phyloP scores from a whole-genome alignment of 2,888 invertebrate genomes.

The Hetaerina titia region DNA sequence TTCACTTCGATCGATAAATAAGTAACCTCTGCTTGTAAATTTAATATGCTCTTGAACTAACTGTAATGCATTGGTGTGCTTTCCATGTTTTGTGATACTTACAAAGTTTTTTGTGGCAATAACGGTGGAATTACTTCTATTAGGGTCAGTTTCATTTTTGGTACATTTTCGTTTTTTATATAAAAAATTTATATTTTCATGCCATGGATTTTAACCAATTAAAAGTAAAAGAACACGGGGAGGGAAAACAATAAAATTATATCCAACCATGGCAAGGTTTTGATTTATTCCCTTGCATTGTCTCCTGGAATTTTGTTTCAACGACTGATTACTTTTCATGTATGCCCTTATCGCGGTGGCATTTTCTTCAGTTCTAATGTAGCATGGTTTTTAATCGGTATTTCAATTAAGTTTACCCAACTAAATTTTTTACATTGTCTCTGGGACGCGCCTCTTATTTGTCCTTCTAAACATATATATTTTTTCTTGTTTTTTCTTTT shows the following conservation, averaged over 20 bases:
- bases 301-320: neutral
- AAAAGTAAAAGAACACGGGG: neutral
- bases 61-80: slow-evolving; percentile 61
- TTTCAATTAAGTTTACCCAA: neutral
- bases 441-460: neutral
- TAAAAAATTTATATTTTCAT: neutral
- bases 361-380: neutral
- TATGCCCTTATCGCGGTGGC: neutral
- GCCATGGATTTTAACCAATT: neutral
- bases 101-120: neutral
- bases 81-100: slow-evolving; percentile 42
- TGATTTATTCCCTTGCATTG: neutral
- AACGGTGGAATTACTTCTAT: neutral
- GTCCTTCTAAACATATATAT: neutral
- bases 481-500: slow-evolving; percentile 31
- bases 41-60: slow-evolving; percentile 55
- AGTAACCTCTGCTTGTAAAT: slow-evolving; percentile 29
- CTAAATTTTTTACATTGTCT: neutral
- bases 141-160: neutral
- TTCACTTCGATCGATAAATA: slow-evolving; percentile 33
- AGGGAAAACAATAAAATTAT: neutral
- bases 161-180: neutral
- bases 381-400: neutral
- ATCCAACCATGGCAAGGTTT: too few relatives aligned
- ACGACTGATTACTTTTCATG: neutral